Evolutionary conservation across 1,140 invertebrate species (phyloP), one percentile per base, ranked within the genome.

Genomic region (Uloborus diversus): DNA sequence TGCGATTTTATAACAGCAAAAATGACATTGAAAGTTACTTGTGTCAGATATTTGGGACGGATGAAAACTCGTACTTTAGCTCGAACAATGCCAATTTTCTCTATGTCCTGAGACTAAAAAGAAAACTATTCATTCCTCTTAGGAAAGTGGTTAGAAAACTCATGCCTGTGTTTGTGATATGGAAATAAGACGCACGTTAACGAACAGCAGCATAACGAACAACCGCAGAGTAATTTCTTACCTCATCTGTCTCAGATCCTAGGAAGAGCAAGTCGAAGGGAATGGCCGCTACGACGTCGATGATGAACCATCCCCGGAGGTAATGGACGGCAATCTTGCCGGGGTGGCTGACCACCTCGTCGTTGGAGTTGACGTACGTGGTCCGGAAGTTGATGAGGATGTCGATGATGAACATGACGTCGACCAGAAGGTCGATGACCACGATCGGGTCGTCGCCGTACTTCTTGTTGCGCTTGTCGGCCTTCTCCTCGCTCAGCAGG

Each of bases 311-410:
- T 82, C 97, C 97, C 87, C 94, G 94, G 79, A 99, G 91, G 88
- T 99, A 99, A 89, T 99, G 97, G 83, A 98, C 92, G 82, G 97
- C 97, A 86, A 99, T 99, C 87, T 97, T 95, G 79, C 92, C 94
- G 59, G 97, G 96, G 89, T 98, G 94, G 42, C 96, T 97, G 49
- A 99, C 96, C 69, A 99, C 96, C 88, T 99, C 97, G 87, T 99
- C 97, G 85, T 97, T 97, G 80, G 93, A 94, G 88, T 98, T 99
- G 78, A 99, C 96, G 89, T 98, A 99, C 20, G 98, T 99, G 70
- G 98, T 99, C 76, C 98, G 93, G 89, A 99, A 99, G 89, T 99
- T 99, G 88, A 99, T 99, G 82, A 99, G 88, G 85, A 99, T 99
- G 89, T 99, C 97, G 84, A 99, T 92, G 86, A 99, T 97, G 88